Conservation (phyloP, 2,888 invertebrate genomes). For the Beris chalybata region DNA sequence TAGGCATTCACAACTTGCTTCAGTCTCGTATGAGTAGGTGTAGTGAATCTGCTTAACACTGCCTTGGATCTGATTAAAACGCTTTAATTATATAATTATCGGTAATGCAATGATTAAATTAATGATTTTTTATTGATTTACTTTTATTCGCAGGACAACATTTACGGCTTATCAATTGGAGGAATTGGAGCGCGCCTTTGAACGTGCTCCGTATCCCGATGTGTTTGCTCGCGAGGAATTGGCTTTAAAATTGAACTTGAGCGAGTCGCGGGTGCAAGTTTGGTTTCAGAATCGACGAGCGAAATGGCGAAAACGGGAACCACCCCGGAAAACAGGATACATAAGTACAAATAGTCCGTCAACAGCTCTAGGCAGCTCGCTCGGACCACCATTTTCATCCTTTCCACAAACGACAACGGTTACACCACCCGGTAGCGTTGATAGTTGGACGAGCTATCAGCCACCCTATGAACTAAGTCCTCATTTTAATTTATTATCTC, state of each 20-base stretch:
- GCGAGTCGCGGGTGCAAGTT: slow-evolving; percentile 72
- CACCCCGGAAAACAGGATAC: slow-evolving; percentile 85
- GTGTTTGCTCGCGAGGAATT: slow-evolving; percentile 94
- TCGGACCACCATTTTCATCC: slow-evolving; percentile 64
- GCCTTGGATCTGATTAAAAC: too few relatives aligned
- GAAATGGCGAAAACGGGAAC: slow-evolving; percentile 93
- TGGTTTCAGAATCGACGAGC: slow-evolving; percentile 76
- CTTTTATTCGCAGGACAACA: slow-evolving; percentile 73
- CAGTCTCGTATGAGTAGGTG: too few relatives aligned
- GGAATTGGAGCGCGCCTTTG: slow-evolving; percentile 90
- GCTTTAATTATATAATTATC: too few relatives aligned
- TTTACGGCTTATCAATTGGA: slow-evolving; percentile 94
- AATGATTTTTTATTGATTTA: slow-evolving; percentile 41
- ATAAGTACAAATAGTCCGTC: slow-evolving; percentile 72
- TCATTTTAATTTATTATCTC: slow-evolving; percentile 72
- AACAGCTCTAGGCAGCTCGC: slow-evolving; percentile 59
- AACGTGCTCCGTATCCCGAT: slow-evolving; percentile 94
- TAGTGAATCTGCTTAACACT: too few relatives aligned
- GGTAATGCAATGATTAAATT: neutral
- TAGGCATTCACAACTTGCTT: too few relatives aligned
- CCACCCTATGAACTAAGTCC: slow-evolving; percentile 77
- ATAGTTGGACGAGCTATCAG: slow-evolving; percentile 76
- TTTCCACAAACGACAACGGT: slow-evolving; percentile 65
- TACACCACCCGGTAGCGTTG: slow-evolving; percentile 66
- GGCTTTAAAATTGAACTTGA: slow-evolving; percentile 85